phyloP scores from a whole-genome alignment of 2,797 vertebrate genomes.

The Poeciliopsis turneri region DNA sequence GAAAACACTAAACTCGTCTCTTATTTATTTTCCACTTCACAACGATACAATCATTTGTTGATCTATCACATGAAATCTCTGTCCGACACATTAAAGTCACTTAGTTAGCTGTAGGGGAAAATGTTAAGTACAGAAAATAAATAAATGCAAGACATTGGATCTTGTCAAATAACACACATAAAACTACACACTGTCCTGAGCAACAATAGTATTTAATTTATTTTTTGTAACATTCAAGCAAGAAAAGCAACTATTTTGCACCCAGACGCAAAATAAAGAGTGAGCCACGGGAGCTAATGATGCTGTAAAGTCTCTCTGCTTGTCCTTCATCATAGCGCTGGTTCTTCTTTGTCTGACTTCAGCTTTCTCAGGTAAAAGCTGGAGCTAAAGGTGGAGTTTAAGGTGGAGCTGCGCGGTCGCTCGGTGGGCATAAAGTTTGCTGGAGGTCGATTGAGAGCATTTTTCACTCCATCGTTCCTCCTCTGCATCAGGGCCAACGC shows the following conservation, averaged over 20 bases:
- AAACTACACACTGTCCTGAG: conserved; percentile 3
- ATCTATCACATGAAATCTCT: background rate
- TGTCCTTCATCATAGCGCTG: background rate
- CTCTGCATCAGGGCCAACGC: conserved; percentile 76
- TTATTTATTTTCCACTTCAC: background rate
- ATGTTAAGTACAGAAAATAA: background rate
- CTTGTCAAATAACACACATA: background rate
- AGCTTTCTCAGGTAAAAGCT: conserved; percentile 55
- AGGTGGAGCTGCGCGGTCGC: conserved; percentile 61
- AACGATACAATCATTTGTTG: background rate
- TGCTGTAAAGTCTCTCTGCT: conserved; percentile 35
- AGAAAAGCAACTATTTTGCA: background rate
- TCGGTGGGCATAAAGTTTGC: conserved; percentile 43
- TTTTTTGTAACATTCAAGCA: conserved; percentile 6
- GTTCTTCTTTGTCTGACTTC: background rate
- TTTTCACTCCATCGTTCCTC: conserved; percentile 69
- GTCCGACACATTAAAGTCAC: background rate
- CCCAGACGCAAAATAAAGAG: too few species aligned
- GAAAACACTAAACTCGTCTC: background rate
- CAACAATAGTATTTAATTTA: conserved; percentile 17
- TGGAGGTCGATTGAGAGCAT: conserved; percentile 37
- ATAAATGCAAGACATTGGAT: background rate
- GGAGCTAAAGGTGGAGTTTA: conserved; percentile 28
- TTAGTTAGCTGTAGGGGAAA: background rate
- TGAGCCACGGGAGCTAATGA: conserved; percentile 28